Evolutionary conservation across 2,113 vertebrate genomes (phyloP).

Genomic region (Polypterus bichir): DNA sequence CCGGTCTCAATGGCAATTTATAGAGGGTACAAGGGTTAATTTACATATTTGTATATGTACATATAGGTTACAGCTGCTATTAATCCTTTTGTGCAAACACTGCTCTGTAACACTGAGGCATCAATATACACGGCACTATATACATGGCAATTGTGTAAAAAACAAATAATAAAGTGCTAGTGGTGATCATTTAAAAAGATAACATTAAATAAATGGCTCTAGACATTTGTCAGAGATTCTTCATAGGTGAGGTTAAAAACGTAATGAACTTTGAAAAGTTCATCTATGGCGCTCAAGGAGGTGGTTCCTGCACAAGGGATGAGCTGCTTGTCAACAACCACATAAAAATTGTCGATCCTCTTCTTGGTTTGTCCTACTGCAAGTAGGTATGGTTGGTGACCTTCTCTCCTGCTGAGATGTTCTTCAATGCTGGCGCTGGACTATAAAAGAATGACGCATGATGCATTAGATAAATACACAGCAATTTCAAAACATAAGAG

Average conservation of each 20-base stretch:
- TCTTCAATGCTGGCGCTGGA: constrained; percentile 7
- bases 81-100: too few species aligned
- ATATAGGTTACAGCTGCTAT: too few species aligned
- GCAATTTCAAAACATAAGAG: too few species aligned
- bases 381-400: constrained; percentile 8
- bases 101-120: too few species aligned
- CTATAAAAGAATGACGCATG: neutral
- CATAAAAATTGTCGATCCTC: constrained; percentile 1
- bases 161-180: too few species aligned
- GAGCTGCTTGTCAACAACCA: constrained; percentile 9
- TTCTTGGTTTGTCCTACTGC: constrained; percentile 2
- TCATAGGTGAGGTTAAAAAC: constrained; percentile 3
- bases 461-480: too few species aligned
- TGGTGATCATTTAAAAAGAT: too few species aligned
- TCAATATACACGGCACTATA: too few species aligned
- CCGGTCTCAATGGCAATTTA: too few species aligned
- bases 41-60: too few species aligned
- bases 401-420: constrained; percentile 4
- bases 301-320: constrained; percentile 3
- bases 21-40: too few species aligned
- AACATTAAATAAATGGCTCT: neutral
- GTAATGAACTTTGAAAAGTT: constrained; percentile 7
- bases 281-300: neutral
- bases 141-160: too few species aligned
- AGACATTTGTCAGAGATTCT: neutral